Evolutionary conservation across 1,140 invertebrate species (phyloP).

Genomic region (Neodiprion fabricii): DNA sequence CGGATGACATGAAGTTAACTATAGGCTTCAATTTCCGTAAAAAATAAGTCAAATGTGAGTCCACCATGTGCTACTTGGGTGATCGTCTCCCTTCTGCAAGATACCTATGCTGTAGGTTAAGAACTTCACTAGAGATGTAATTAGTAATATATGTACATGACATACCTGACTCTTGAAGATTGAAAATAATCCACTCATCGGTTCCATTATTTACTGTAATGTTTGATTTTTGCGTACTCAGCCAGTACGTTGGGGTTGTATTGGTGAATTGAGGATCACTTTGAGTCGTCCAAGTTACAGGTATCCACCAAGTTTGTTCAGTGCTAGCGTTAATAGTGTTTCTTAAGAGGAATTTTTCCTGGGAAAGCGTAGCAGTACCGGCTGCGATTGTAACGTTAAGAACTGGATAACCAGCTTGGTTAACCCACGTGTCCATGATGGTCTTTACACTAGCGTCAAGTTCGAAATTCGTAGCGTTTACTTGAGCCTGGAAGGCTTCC

Average conservation of each 20-base stretch:
- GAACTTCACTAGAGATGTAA: constrained; percentile 24
- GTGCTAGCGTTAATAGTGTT: constrained; percentile 36
- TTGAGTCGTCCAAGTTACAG: constrained; percentile 64
- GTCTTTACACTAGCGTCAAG: constrained; percentile 64
- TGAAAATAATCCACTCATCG: constrained; percentile 61
- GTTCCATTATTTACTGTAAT: constrained; percentile 17
- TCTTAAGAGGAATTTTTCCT: constrained; percentile 63
- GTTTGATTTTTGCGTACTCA: constrained; percentile 34
- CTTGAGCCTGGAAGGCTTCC: constrained; percentile 65
- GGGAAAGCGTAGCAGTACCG: constrained; percentile 51
- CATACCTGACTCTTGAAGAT: constrained; percentile 60
- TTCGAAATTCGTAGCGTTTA: constrained; percentile 54
- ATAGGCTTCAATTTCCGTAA: constrained; percentile 43
- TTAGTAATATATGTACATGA: constrained; percentile 4
- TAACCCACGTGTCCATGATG: constrained; percentile 85
- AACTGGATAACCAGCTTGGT: constrained; percentile 83
- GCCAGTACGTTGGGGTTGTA: constrained; percentile 45
- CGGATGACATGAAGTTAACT: constrained; percentile 30
- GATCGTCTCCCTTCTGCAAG: constrained; percentile 45
- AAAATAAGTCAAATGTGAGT: constrained; percentile 23
- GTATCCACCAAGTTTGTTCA: constrained; percentile 62
- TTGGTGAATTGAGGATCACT: constrained; percentile 44
- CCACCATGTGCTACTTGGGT: constrained; percentile 31
- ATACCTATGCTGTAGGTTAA: constrained; percentile 39
- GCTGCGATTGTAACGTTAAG: constrained; percentile 65